These are phyloP conservation scores for Cynopterus sphinx DNA, from an alignment of 2,797 vertebrate genomes.

Conservation along the genomic window DNA sequence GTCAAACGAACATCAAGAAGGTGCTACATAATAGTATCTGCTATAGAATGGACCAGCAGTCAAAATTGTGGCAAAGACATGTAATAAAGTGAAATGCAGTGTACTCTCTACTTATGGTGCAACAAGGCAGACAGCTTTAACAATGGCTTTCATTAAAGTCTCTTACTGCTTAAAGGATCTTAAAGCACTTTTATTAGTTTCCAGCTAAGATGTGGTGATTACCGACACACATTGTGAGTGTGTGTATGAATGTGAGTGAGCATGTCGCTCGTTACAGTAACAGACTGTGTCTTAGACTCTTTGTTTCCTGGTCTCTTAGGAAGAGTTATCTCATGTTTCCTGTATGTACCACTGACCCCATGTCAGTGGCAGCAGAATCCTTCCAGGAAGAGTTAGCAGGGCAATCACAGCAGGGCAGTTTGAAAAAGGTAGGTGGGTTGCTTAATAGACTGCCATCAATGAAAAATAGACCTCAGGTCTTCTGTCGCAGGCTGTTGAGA, in stretches of 20 bases:
- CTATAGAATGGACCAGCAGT: neutral
- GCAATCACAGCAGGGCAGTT: neutral
- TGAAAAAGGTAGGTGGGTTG: neutral
- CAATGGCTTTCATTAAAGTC: neutral
- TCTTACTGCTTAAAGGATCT: neutral
- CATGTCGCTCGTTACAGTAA: fast-evolving
- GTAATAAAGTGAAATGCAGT: neutral
- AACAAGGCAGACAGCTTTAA: neutral
- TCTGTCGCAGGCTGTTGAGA: neutral
- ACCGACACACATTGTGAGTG: too few relatives aligned
- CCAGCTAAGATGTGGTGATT: neutral
- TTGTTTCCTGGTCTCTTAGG: neutral
- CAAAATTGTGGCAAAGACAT: neutral
- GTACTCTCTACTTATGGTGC: neutral
- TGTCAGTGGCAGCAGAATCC: neutral
- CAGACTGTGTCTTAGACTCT: neutral
- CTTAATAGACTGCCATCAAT: neutral
- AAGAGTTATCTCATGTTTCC: neutral
- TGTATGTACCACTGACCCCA: neutral
- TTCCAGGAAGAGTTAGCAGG: neutral
- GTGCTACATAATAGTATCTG: neutral
- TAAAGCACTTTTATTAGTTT: neutral
- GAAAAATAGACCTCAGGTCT: neutral
- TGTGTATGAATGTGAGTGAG: neutral
- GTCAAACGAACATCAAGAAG: neutral